Conservation (phyloP, 2,113 vertebrate species). For the Solea solea region DNA sequence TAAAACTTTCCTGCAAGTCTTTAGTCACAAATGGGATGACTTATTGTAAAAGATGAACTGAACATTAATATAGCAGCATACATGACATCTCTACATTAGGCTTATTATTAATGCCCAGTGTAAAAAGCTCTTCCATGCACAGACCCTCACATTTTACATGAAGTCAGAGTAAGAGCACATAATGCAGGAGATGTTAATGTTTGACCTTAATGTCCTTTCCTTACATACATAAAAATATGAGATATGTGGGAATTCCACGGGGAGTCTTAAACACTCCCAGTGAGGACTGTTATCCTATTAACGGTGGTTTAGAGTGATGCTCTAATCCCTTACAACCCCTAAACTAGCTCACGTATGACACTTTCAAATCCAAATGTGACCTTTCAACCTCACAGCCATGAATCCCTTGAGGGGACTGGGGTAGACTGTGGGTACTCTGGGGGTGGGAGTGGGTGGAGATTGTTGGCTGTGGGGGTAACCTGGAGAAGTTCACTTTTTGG, state of each 20-base stretch:
- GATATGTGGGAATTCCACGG: too few species aligned
- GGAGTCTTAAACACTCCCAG: too few species aligned
- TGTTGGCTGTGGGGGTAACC: constrained; percentile 23
- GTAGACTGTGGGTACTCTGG: neutral
- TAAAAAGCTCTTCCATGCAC: too few species aligned
- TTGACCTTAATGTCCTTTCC: too few species aligned
- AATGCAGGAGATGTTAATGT: too few species aligned
- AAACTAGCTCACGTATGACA: constrained; percentile 54
- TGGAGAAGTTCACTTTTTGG: constrained; percentile 47
- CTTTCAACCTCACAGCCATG: constrained; percentile 55
- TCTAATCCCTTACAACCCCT: constrained; percentile 58
- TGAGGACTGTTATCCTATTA: constrained; percentile 1
- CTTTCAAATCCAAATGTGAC: constrained; percentile 59
- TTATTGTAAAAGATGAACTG: neutral
- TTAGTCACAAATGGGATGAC: too few species aligned
- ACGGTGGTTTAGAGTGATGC: constrained; percentile 37
- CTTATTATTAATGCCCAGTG: too few species aligned
- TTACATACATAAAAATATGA: too few species aligned
- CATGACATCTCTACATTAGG: too few species aligned
- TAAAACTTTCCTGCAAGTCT: too few species aligned
- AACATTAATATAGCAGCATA: neutral
- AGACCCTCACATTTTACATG: too few species aligned
- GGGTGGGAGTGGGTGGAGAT: neutral
- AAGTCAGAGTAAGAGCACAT: too few species aligned
- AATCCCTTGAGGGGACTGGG: constrained; percentile 23